Evolutionary conservation across 2,113 vertebrate species (phyloP), one percentile per base, ranked within the genome.

Genomic region (Echinops telfairi): DNA sequence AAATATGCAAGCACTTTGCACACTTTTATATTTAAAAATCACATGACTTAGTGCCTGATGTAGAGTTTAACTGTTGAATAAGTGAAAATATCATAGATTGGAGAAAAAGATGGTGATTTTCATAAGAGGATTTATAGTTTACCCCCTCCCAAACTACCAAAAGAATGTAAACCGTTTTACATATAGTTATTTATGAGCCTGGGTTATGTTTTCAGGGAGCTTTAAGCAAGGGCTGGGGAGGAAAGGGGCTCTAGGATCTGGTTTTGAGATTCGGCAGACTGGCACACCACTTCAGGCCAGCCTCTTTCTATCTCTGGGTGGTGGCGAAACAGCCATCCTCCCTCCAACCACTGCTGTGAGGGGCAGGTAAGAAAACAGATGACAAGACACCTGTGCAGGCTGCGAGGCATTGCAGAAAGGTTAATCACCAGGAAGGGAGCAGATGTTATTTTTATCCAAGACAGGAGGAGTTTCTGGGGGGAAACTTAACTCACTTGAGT

Each of bases 11-110:
- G 20, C 62, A 0, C 11, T 93, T 47, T 68, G 57, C 22, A 75
- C n/a, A 47, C 87, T 92, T 83, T 82, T 92, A 82, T 29, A 25
- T 78, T 94, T 36, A 84, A 86, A 92, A 94, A 77, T 86, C 43
- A 92, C 53, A 40, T 43, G 85, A 25, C 20, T 66, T 3, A 29
- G 27, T 36, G 31, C 14, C 38, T 86, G 33, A 36, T 75, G 10
- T 36, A 78, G 40, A 62, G 36, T 16, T 86, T 89, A 92, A 57
- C 57, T 79, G 4, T 62, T 83, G 22, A 88, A 71, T 82, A 16
- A 86, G 19, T 81, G 19, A 87, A 31, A 86, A 93, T 93, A 78
- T 68, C 33, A 82, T 25, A 15, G 25, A 66, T 43, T 36, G 8
- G 29, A 71, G 62, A 11, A 91, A 58, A 81, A 64, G 38, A 7